Percentiles rank a stretch among this genome's conserved stretches.
These are phyloP conservation scores for Drosophila kikkawai DNA, from an alignment of 1,140 invertebrate genomes.

Conservation along the genomic window DNA sequence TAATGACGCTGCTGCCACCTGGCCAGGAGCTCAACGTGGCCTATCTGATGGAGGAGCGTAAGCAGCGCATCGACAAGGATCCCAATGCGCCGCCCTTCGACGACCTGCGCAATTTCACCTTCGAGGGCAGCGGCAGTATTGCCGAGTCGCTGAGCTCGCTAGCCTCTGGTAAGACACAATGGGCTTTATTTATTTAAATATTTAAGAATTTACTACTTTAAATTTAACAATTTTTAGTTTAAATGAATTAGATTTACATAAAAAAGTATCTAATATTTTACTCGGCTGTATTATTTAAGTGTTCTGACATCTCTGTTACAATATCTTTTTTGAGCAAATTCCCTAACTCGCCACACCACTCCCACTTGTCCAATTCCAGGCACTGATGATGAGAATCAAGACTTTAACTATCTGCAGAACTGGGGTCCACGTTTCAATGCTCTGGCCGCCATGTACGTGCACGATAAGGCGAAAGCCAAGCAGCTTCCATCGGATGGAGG, in stretches of 20 bases:
- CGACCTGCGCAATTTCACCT: constrained; percentile 98
- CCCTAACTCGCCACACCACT: background rate
- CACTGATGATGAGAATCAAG: constrained; percentile 97
- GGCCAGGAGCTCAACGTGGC: constrained; percentile 95
- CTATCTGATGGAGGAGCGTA: constrained; percentile 97
- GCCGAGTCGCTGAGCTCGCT: constrained; percentile 98
- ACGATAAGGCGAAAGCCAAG: constrained; percentile 86
- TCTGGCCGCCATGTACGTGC: constrained; percentile 98
- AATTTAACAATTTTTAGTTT: background rate
- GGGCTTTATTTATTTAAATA: background rate
- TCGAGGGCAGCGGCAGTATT: constrained; percentile 98
- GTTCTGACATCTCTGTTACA: background rate
- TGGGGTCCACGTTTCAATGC: constrained; percentile 99
- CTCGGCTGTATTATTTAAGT: background rate
- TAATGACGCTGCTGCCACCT: constrained; percentile 86
- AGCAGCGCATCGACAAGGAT: constrained; percentile 97
- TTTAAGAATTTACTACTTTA: too few relatives aligned
- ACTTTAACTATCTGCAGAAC: constrained; percentile 98
- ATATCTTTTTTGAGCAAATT: constrained; percentile 8
- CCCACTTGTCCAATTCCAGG: constrained; percentile 86
- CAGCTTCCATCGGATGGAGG: constrained; percentile 29
- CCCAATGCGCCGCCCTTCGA: constrained; percentile 98
- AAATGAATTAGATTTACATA: background rate
- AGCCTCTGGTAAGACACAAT: constrained; percentile 91
- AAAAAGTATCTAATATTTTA: background rate